phyloP scores from a whole-genome alignment of 2,797 vertebrate species.

The Anniella stebbinsi region DNA sequence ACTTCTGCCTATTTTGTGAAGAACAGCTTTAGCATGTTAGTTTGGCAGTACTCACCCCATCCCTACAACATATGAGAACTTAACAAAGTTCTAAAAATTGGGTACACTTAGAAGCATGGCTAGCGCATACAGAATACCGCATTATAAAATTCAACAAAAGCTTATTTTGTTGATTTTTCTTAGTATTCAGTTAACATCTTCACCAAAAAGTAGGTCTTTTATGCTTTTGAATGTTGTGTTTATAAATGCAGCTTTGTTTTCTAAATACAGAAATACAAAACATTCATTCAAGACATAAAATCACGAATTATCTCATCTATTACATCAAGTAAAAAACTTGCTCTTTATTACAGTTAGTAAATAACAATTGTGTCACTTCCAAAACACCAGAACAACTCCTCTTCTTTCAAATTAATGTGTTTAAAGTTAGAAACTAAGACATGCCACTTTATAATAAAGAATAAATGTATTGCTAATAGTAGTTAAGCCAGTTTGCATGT shows the following conservation, averaged over 20 bases:
- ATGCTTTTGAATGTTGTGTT: conserved; percentile 84
- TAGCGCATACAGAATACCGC: conserved; percentile 72
- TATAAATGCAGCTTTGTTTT: conserved; percentile 91
- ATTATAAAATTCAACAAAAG: conserved; percentile 84
- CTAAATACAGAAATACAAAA: conserved; percentile 84
- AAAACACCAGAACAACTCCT: conserved; percentile 56
- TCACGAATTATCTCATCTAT: conserved; percentile 88
- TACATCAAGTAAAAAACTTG: conserved; percentile 81
- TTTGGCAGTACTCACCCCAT: background rate
- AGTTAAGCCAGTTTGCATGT: no score
- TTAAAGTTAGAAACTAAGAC: background rate
- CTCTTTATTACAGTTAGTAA: conserved; percentile 77
- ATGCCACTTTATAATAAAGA: background rate
- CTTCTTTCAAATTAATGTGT: conserved; percentile 35
- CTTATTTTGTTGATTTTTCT: conserved; percentile 82
- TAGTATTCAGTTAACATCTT: conserved; percentile 86
- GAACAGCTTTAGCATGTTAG: background rate
- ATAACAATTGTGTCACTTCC: conserved; percentile 50
- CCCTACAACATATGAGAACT: background rate
- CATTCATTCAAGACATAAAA: conserved; percentile 88
- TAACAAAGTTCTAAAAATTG: conserved; percentile 71
- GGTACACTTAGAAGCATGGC: conserved; percentile 69
- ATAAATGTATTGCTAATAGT: background rate
- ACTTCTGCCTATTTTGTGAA: background rate
- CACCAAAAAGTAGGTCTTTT: conserved; percentile 87